Conservation (phyloP, 2,113 vertebrate species). For the Struthidea cinerea region DNA sequence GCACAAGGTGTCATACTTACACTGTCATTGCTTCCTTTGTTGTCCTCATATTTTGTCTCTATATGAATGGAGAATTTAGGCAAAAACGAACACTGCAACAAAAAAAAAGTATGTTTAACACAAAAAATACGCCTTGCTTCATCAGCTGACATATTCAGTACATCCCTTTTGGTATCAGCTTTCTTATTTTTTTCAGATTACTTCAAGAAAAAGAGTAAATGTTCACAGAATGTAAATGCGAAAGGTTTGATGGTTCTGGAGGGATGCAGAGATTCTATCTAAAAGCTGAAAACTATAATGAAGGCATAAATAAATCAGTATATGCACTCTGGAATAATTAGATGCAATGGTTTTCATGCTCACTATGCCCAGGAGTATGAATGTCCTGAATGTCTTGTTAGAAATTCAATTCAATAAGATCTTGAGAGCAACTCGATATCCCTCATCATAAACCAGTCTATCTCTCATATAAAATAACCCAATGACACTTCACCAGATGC, state of each 20-base stretch:
- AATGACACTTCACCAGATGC: neutral
- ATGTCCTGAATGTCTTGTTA: neutral
- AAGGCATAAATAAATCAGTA: neutral
- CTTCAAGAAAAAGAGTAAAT: neutral
- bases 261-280: neutral
- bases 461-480: neutral
- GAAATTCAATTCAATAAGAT: neutral
- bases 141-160: neutral
- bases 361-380: neutral
- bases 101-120: slow-evolving; percentile 7
- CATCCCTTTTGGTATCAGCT: neutral
- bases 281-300: neutral
- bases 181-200: neutral
- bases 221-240: neutral
- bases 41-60: slow-evolving; percentile 92
- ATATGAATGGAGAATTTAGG: slow-evolving; percentile 93
- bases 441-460: neutral
- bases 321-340: neutral
- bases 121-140: neutral
- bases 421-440: neutral
- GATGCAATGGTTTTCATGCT: neutral
- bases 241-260: neutral
- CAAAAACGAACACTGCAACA: slow-evolving; percentile 86
- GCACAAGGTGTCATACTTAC: slow-evolving; percentile 72
- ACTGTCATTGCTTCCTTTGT: slow-evolving; percentile 85